phyloP scores from a whole-genome alignment of 2,888 invertebrate species.

The Drosophila kuntzei region DNA sequence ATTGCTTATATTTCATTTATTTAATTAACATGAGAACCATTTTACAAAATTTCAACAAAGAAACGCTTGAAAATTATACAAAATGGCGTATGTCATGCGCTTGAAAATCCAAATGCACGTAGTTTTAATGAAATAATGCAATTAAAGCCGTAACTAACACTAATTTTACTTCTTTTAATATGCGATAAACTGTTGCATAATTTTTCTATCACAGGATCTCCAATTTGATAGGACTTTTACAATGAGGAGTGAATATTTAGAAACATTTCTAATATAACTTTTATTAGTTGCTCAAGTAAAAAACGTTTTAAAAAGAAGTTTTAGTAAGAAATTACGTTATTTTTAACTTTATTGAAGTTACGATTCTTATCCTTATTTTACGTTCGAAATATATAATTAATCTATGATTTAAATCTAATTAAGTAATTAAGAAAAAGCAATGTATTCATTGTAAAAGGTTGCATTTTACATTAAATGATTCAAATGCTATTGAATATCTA shows the following conservation, averaged over 20 bases:
- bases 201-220: neutral
- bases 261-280: neutral
- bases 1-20: neutral
- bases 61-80: conserved; percentile 25
- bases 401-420: neutral
- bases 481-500: neutral
- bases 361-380: neutral
- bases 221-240: neutral
- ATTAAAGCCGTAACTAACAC: neutral
- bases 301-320: neutral
- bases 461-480: neutral
- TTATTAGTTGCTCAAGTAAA: neutral
- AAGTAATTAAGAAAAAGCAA: neutral
- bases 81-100: conserved; percentile 53
- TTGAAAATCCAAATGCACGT: neutral
- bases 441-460: neutral
- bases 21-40: neutral
- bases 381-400: neutral
- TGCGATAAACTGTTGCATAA: neutral
- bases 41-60: neutral
- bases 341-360: neutral
- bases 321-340: too few species aligned
- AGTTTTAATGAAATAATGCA: neutral
- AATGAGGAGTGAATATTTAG: neutral
- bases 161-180: neutral